Percentiles rank a stretch among this genome's conserved stretches.
Conservation (phyloP, 2,888 invertebrate genomes). For the Anthrax anthrax region DNA sequence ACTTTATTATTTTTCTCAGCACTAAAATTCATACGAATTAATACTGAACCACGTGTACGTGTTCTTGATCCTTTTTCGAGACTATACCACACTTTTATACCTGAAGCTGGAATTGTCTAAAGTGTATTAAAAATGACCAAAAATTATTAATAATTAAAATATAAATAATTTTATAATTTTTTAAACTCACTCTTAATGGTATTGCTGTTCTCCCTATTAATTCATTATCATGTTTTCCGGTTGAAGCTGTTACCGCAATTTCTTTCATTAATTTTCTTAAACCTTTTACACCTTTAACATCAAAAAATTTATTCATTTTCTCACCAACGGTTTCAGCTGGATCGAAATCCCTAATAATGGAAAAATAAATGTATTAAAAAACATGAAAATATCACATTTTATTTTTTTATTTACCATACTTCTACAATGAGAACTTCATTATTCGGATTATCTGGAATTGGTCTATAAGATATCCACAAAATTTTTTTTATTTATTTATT, state of each 20-base stretch:
- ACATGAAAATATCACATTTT: neutral
- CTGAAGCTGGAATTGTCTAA: conserved; percentile 84
- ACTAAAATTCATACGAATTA: conserved; percentile 68
- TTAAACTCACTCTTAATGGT: conserved; percentile 53
- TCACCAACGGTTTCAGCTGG: conserved; percentile 79
- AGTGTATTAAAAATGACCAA: conserved; percentile 15
- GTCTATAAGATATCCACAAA: too few species aligned
- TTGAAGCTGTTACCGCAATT: conserved; percentile 85
- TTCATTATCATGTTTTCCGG: conserved; percentile 89
- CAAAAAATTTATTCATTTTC: conserved; percentile 72
- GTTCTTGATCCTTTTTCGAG: conserved; percentile 68
- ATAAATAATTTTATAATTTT: neutral
- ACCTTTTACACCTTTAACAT: conserved; percentile 74
- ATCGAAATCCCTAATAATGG: conserved; percentile 59
- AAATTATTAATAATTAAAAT: neutral
- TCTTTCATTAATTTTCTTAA: conserved; percentile 74
- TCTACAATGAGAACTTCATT: conserved; percentile 65
- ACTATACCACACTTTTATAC: conserved; percentile 82
- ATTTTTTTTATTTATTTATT: too few species aligned
- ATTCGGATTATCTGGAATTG: conserved; percentile 52
- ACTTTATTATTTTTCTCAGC: conserved; percentile 75
- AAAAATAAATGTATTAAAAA: too few species aligned
- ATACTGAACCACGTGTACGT: conserved; percentile 73
- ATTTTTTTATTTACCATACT: conserved; percentile 50
- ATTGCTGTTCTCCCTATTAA: conserved; percentile 81